Conservation (phyloP, 2,797 vertebrate genomes). For the Gallirallus australis region DNA sequence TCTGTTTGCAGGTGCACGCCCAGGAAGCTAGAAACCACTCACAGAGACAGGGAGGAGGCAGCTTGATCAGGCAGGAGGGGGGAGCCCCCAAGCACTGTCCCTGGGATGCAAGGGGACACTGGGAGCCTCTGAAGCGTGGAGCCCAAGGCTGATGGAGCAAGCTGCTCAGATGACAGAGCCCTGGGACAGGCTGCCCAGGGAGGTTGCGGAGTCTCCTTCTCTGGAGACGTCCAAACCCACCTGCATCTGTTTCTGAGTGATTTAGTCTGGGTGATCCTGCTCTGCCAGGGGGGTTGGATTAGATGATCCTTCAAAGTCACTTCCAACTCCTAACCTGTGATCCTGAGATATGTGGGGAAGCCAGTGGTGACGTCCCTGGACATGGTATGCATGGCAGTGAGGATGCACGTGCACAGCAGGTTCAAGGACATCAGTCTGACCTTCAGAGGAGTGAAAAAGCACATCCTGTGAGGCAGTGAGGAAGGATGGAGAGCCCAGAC, state of each 20-base stretch:
- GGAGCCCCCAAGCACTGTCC: accelerated
- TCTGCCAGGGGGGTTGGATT: too few relatives aligned
- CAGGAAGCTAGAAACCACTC: neutral
- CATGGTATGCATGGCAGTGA: accelerated
- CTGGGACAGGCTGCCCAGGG: too few relatives aligned
- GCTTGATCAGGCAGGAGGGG: accelerated
- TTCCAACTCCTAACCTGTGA: too few relatives aligned
- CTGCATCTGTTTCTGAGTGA: too few relatives aligned
- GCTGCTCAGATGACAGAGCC: neutral
- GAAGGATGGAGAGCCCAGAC: neutral
- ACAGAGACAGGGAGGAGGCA: neutral
- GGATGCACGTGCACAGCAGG: accelerated
- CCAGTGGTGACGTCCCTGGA: neutral
- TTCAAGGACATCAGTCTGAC: neutral
- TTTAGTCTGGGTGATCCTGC: too few relatives aligned
- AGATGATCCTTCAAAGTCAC: too few relatives aligned
- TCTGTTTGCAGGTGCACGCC: neutral
- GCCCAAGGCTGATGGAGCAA: accelerated
- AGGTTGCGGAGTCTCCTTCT: too few relatives aligned
- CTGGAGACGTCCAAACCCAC: too few relatives aligned
- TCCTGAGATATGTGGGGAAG: neutral
- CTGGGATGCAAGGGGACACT: neutral
- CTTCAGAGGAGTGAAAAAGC: neutral
- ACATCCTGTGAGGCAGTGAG: neutral
- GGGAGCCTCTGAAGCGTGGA: neutral